Base-by-base conservation (phyloP, 2,888 invertebrate genomes). In the Lepeophtheirus nordmannii region DNA sequence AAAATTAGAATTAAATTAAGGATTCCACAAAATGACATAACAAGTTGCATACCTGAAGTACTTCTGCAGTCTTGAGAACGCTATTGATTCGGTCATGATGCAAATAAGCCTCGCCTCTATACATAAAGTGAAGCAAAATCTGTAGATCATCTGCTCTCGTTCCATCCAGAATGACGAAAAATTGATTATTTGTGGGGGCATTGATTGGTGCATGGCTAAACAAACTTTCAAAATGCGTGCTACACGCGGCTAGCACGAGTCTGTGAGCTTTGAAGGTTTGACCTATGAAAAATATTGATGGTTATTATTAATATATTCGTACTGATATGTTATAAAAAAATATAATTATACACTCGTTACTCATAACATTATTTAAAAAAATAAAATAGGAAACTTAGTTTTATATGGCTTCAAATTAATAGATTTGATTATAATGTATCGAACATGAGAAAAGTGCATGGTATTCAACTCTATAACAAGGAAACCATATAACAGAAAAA, bases 41-140 rank as follows among this genome's bases (percentile, higher is more conserved):
- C 3, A n/a, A 8, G 17, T 17, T n/a, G n/a, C 72, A 71, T 72
- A 87, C 88, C 83, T 89, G 89, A 73, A 89, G 81, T 77, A 86
- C 87, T 79, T 89, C 89, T 67, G 89, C 90, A 71, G 89, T 89
- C 78, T 90, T 89, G 70, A 90, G 83, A 76, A 90, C 90, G 77
- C 89, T 88, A 74, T 87, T 87, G 72, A 90, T 83, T 70, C 88
- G 87, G 77, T 90, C 89, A 78, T 90, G 89, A 72, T 89, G 89
- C 73, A 90, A 89, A 76, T 90, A 89, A 72, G 90, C 90, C 78
- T 90, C 90, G 68, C 90, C 90, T 76, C 89, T 89, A 80, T 90
- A 90, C 90, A 90, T 90, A 77, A 90, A 90, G 78, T 90, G 89
- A 71, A 90, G 81, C 70, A 90, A 81, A 59, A 89, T 89, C 70